These are phyloP conservation scores for Cossypha heuglini DNA, from an alignment of 2,797 vertebrate genomes.

Conservation along the genomic window DNA sequence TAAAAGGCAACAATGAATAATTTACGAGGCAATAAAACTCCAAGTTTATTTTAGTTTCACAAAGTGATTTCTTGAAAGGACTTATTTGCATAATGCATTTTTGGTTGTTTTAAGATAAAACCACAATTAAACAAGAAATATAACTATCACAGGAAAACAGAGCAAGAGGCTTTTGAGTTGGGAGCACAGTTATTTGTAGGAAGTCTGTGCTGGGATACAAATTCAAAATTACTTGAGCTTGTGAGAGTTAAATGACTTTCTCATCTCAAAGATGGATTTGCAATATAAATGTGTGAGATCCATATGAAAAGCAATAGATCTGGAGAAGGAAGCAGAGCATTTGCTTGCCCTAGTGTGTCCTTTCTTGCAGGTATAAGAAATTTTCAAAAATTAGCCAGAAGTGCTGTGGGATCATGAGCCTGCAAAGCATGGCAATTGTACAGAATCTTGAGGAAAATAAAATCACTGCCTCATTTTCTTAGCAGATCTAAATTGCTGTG, in stretches of 20 bases:
- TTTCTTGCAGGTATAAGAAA: background rate
- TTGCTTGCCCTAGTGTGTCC: background rate
- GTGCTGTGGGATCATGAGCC: background rate
- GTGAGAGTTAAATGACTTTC: background rate
- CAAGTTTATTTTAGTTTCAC: conserved; percentile 46
- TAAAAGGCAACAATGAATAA: conserved; percentile 4
- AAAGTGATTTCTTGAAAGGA: conserved; percentile 39
- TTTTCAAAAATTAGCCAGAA: background rate
- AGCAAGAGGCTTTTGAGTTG: background rate
- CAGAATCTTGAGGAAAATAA: background rate
- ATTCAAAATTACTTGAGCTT: background rate
- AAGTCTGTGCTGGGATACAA: background rate
- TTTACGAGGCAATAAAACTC: conserved; percentile 5
- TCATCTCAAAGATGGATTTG: background rate
- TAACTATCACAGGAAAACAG: background rate
- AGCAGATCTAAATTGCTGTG: background rate
- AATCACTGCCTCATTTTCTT: background rate
- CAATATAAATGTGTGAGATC: background rate
- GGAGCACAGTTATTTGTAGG: background rate
- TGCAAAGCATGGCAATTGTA: background rate
- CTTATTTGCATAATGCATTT: conserved; percentile 41
- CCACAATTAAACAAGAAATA: background rate
- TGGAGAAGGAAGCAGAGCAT: background rate
- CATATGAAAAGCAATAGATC: background rate
- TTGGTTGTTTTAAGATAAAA: conserved; percentile 64